phyloP scores from a whole-genome alignment of 2,113 vertebrate genomes.

The Urocitellus parryii region DNA sequence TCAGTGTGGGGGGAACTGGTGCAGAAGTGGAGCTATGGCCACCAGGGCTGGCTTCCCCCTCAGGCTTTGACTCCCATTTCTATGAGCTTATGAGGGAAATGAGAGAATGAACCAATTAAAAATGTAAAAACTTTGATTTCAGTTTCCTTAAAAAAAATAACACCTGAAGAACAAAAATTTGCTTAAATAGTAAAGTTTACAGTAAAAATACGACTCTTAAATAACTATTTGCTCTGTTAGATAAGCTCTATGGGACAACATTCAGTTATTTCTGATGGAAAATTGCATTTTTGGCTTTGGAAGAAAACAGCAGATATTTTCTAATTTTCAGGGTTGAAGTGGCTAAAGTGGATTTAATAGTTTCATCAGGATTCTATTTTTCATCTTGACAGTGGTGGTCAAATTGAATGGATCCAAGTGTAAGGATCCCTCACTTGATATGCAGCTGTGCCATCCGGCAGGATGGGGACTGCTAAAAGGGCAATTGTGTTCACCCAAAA shows the following conservation, averaged over 20 bases:
- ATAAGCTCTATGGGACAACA: not conserved
- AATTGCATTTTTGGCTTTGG: not conserved
- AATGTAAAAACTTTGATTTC: not conserved
- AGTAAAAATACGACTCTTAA: not conserved
- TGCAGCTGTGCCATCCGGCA: not conserved
- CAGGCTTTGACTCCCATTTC: not conserved
- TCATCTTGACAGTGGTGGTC: not conserved
- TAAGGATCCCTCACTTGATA: not conserved
- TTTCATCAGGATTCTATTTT: constrained; percentile 20
- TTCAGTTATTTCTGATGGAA: not conserved
- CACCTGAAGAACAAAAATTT: not conserved
- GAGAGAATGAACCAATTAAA: not conserved
- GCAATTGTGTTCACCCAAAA: not conserved
- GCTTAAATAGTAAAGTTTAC: not conserved
- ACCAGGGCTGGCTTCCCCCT: not conserved
- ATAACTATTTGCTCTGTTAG: not conserved
- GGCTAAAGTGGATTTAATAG: not conserved
- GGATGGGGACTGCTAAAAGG: accelerated
- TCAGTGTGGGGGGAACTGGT: not conserved
- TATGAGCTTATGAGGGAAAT: not conserved
- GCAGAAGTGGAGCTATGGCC: not conserved
- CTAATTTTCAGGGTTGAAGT: not conserved
- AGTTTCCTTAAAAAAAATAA: not conserved
- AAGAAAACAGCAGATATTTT: not conserved
- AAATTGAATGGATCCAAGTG: not conserved